These are phyloP conservation scores for Drosophila lowei DNA, from an alignment of 1,140 invertebrate species.

Conservation along the genomic window DNA sequence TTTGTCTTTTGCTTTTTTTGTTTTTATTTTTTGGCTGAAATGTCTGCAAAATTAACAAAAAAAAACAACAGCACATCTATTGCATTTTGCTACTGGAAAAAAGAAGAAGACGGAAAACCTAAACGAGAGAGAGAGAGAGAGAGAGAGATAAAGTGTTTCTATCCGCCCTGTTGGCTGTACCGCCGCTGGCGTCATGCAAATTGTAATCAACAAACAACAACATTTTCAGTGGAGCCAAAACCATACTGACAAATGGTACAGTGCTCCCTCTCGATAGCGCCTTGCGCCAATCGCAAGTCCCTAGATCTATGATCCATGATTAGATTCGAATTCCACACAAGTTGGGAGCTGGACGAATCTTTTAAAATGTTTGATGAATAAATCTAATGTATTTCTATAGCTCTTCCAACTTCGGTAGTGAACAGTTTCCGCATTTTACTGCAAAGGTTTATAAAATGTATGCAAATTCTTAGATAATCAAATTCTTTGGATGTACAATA, in stretches of 20 bases:
- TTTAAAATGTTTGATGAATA: no score
- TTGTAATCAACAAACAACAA: constrained; percentile 70
- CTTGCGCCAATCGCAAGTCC: no score
- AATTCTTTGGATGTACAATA: no score
- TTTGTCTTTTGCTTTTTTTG: constrained; percentile 27
- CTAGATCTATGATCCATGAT: no score
- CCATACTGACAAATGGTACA: constrained; percentile 27
- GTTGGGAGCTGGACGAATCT: no score
- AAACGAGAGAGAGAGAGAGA: constrained; percentile 8
- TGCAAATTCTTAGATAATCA: no score
- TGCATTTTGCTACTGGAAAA: constrained; percentile 43
- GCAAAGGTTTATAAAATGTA: no score
- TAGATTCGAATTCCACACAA: no score
- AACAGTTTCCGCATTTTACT: no score
- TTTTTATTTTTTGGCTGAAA: constrained; percentile 21
- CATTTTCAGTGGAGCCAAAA: constrained; percentile 43
- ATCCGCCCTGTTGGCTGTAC: constrained; percentile 62
- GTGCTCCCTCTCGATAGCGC: constrained; percentile 9
- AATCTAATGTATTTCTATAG: no score
- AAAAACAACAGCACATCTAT: constrained; percentile 27
- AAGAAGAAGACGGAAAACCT: constrained; percentile 24
- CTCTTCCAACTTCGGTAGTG: no score
- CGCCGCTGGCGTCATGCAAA: constrained; percentile 67
- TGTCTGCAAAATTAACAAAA: constrained; percentile 48
- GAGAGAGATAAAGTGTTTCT: constrained; percentile 46